Conservation (phyloP, 2,797 vertebrate species). For the Anabas testudineus region DNA sequence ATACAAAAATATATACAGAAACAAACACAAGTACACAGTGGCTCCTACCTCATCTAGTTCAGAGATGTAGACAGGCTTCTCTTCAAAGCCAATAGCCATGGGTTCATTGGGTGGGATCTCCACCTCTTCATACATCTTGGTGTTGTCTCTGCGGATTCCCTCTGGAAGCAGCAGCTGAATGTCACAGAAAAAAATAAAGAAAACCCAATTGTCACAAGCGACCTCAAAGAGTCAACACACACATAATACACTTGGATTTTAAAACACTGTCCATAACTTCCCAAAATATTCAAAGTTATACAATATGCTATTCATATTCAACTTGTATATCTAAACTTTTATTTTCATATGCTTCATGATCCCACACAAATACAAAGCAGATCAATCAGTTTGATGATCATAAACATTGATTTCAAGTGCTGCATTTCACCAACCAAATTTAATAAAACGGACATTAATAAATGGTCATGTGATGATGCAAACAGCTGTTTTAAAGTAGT, state of each 20-base stretch:
- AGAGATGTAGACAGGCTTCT: constrained; percentile 93
- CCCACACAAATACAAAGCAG: neutral
- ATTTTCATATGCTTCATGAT: neutral
- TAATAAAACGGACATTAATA: too few species aligned
- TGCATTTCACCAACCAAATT: too few species aligned
- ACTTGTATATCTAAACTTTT: neutral
- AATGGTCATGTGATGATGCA: too few species aligned
- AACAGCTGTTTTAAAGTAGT: too few species aligned
- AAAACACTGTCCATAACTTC: constrained; percentile 7
- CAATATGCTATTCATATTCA: neutral
- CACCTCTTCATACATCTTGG: constrained; percentile 95
- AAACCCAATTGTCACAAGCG: constrained; percentile 15
- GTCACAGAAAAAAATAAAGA: constrained; percentile 22
- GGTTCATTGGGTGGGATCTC: constrained; percentile 93
- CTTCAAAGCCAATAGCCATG: constrained; percentile 92
- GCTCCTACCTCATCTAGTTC: constrained; percentile 94
- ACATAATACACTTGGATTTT: neutral
- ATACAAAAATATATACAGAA: neutral
- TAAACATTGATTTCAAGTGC: neutral
- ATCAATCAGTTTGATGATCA: constrained; percentile 5
- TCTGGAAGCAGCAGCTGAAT: constrained; percentile 94
- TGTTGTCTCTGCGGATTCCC: constrained; percentile 92
- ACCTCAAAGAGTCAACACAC: constrained; percentile 19
- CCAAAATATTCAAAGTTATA: constrained; percentile 23
- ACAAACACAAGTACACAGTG: neutral